Evolutionary conservation across 2,888 invertebrate genomes (phyloP).

Genomic region (Panopea generosa): DNA sequence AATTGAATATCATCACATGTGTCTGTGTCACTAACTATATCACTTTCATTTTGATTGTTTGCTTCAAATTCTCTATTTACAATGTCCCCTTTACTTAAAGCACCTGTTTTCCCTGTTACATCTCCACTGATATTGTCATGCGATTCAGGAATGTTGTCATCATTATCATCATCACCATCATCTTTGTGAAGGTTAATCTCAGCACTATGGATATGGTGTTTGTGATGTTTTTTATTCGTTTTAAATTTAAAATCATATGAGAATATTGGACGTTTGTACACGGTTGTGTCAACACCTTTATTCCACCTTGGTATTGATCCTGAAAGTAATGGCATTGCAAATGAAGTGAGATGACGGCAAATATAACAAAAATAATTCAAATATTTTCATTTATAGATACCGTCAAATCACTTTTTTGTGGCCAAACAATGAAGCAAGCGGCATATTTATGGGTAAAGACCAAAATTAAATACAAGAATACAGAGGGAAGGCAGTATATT

Average conservation of each 20-base stretch:
- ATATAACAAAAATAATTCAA: background rate
- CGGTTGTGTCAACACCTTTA: constrained; percentile 6
- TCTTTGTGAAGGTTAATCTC: background rate
- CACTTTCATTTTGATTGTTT: constrained; percentile 2
- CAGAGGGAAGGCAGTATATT: too few relatives aligned
- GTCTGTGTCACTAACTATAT: constrained; percentile 1
- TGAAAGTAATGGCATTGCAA: constrained; percentile 17
- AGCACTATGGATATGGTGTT: background rate
- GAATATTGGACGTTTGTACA: constrained; percentile 48
- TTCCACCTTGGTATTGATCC: constrained; percentile 11
- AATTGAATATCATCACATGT: background rate
- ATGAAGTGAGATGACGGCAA: background rate
- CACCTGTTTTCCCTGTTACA: constrained; percentile 16
- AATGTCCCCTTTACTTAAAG: background rate
- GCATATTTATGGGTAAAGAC: too few relatives aligned
- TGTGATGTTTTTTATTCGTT: constrained; percentile 21
- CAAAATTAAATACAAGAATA: too few relatives aligned
- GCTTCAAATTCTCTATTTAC: background rate
- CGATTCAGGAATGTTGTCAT: background rate
- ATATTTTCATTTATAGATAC: too few relatives aligned
- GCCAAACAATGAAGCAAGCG: too few relatives aligned
- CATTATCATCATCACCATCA: background rate
- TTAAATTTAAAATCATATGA: constrained; percentile 62
- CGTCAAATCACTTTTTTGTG: too few relatives aligned
- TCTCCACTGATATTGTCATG: background rate